Evolutionary conservation across 1,140 invertebrate genomes (phyloP), one percentile per base, ranked within the genome.

Genomic region (Heliconius himera): DNA sequence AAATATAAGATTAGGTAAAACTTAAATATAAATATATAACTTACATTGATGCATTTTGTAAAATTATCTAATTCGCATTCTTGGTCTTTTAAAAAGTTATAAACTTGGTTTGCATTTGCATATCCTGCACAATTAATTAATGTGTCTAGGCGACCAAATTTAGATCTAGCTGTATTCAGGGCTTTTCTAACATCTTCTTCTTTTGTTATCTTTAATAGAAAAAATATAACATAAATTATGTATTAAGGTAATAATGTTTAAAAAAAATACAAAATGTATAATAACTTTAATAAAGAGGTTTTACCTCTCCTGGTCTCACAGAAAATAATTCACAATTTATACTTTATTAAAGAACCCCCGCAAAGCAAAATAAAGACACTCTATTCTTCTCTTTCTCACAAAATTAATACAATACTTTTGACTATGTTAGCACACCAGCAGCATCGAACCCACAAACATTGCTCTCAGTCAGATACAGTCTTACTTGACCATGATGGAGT

Each of bases 71-170:
- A 85, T 0, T 75, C 80, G 87, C 99, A 98, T 16, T 97, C 91
- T 5, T 88, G 79, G 33, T 97, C 96, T 94, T 98, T 99, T 77
- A 97, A 97, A 84, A 98, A 98, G 93, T 99, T 99, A 89, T 98
- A 99, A 0, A 97, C 97, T 93, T 98, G 98, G 84, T 96, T 96
- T 11, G 99, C 98, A 18, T 97, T 95, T 1, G 97, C 98, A 82
- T 99, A 97, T 26, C 99, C 99, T 26, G 99, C 99, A 95, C 99
- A 99, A 91, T 99, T 99, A 0, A 99, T 97, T 13, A 97, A 94
- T 60, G 97, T 96, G 93, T 99, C 97, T 6, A 99, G 91, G 81
- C 96, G 95, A 1, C 98, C 97, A 95, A 98, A 99, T 83, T 98
- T 97, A 1, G 97, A 93, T 91, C 97, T 97, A 1, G 96, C 96